Evolutionary conservation across 2,113 vertebrate species (phyloP).

Genomic region (Salvator merianae): DNA sequence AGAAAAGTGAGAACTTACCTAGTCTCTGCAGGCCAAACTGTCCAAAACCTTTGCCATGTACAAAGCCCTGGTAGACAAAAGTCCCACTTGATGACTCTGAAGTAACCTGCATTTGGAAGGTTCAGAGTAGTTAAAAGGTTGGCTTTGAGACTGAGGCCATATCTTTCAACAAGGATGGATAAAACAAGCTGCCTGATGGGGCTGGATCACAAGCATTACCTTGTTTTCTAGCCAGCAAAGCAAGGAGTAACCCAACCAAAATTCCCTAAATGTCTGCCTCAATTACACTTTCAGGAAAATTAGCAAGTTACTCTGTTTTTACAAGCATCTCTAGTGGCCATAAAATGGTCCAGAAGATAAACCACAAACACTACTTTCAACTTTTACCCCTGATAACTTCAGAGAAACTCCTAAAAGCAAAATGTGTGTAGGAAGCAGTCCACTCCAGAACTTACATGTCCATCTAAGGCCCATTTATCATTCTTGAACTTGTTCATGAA

Average conservation of each 20-base stretch:
- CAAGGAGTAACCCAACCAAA: too few relatives aligned
- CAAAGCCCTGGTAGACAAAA: slow-evolving; percentile 96
- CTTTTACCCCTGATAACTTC: neutral
- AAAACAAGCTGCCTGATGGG: too few relatives aligned
- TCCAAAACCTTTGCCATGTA: slow-evolving; percentile 95
- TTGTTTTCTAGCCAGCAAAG: too few relatives aligned
- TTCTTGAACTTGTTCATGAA: slow-evolving; percentile 95
- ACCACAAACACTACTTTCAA: too few relatives aligned
- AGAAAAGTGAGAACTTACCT: slow-evolving; percentile 75
- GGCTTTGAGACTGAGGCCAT: neutral
- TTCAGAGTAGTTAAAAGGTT: neutral
- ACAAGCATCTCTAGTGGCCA: too few relatives aligned
- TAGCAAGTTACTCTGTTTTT: too few relatives aligned
- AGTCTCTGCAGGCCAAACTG: slow-evolving; percentile 97
- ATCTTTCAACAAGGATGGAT: too few relatives aligned
- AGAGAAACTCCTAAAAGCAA: neutral
- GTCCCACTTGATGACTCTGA: slow-evolving; percentile 90
- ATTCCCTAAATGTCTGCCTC: too few relatives aligned
- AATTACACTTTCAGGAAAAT: too few relatives aligned
- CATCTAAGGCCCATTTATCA: slow-evolving; percentile 94
- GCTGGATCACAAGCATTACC: too few relatives aligned
- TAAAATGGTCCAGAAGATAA: too few relatives aligned
- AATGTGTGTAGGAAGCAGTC: neutral
- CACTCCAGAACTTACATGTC: slow-evolving; percentile 84
- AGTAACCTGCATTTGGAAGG: slow-evolving; percentile 79